These are phyloP conservation scores for Atopsyche davidsoni DNA, from an alignment of 1,140 invertebrate species.

Conservation along the genomic window DNA sequence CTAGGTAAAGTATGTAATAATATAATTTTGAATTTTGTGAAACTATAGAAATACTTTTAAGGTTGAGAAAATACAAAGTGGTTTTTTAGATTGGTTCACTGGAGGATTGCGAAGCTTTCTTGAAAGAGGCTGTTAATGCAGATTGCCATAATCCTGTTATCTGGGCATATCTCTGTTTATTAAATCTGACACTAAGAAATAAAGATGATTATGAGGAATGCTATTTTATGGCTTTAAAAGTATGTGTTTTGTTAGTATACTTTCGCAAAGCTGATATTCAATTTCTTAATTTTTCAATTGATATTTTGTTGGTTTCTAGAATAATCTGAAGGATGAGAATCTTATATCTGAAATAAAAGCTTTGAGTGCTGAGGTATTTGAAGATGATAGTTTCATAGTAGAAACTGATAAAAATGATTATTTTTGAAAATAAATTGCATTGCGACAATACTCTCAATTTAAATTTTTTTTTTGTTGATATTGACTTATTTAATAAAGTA, in stretches of 20 bases:
- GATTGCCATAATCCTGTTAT: slow-evolving; percentile 5
- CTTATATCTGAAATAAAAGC: slow-evolving; percentile 2
- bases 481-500: no score
- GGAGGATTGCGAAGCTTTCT: slow-evolving; percentile 13
- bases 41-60: background rate
- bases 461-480: no score
- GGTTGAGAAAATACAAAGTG: background rate
- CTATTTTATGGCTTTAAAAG: slow-evolving; percentile 12
- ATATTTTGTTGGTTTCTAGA: background rate
- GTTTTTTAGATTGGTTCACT: slow-evolving; percentile 5
- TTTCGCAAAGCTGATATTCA: background rate
- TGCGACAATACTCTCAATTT: no score
- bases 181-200: background rate
- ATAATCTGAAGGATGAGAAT: slow-evolving; percentile 11
- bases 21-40: background rate
- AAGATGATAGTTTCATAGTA: background rate
- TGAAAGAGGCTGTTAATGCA: slow-evolving; percentile 10
- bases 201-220: slow-evolving; percentile 10
- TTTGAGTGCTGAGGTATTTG: background rate
- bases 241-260: background rate
- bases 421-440: no score
- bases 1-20: background rate
- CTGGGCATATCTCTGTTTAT: slow-evolving; percentile 8
- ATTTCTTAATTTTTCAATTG: background rate
- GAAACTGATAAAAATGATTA: no score